A percentile compares a stretch with the other conserved stretches of the same genome.
These are phyloP conservation scores for Batillaria attramentaria DNA, from an alignment of 1,140 invertebrate species.

Conservation along the genomic window DNA sequence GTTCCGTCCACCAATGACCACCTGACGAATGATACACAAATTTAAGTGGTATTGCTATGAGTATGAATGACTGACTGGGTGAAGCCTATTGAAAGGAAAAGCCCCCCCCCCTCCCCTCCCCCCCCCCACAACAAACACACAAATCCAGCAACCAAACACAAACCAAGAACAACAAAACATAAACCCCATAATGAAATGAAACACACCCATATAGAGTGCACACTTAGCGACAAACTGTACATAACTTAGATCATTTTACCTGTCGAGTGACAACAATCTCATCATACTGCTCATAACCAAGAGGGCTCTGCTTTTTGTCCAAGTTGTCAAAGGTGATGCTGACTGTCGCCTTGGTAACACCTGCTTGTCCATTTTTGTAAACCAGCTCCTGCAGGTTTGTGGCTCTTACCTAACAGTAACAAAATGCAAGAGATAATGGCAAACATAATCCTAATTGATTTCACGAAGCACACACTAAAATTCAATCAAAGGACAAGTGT, in stretches of 20 bases:
- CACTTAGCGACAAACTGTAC: neutral
- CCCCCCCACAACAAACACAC: too few relatives aligned
- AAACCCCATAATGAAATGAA: too few relatives aligned
- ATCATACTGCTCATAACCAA: constrained; percentile 93
- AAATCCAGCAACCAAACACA: neutral
- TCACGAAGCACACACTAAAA: neutral
- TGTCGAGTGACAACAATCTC: constrained; percentile 96
- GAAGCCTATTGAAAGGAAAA: too few relatives aligned
- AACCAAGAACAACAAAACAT: neutral
- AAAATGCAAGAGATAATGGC: neutral
- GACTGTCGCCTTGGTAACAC: constrained; percentile 95
- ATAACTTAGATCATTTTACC: constrained; percentile 70
- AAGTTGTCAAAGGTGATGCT: constrained; percentile 96
- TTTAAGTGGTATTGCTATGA: too few relatives aligned
- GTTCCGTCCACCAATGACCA: constrained; percentile 80
- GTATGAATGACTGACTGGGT: too few relatives aligned
- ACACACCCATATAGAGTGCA: neutral
- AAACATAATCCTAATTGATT: too few relatives aligned
- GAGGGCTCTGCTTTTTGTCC: constrained; percentile 86
- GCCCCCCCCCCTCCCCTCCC: too few relatives aligned
- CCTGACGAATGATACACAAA: too few relatives aligned
- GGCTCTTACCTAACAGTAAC: constrained; percentile 83
- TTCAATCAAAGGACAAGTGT: too few relatives aligned
- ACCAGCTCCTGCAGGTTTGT: constrained; percentile 93
- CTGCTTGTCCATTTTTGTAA: constrained; percentile 97